Conservation (phyloP, 2,888 invertebrate species). For the Panzeria rudis region DNA sequence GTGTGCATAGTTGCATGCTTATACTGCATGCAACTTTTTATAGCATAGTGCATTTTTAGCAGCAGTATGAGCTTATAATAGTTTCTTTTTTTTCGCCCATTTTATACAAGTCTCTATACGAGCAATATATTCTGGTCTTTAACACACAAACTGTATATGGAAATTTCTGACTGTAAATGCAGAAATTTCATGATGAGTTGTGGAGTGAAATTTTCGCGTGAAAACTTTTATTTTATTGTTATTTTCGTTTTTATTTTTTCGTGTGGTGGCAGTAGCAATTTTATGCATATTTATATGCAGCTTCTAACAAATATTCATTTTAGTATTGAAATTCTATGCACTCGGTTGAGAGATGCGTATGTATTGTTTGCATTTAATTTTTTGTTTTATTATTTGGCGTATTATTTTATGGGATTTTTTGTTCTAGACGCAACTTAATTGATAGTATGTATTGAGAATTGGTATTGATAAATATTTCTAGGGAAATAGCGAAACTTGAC, state of each 20-base stretch:
- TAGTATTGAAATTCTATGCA: constrained; percentile 35
- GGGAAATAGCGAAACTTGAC: no score
- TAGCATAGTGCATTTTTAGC: constrained; percentile 32
- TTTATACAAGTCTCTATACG: background rate
- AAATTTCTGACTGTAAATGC: background rate
- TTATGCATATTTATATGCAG: constrained; percentile 40
- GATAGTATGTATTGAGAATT: no score
- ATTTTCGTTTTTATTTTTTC: background rate
- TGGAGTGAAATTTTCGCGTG: constrained; percentile 14
- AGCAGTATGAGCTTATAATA: background rate
- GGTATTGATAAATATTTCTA: no score
- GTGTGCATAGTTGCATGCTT: constrained; percentile 6
- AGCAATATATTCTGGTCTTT: constrained; percentile 6
- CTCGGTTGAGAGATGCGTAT: background rate
- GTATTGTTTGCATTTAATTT: background rate
- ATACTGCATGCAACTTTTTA: constrained; percentile 9
- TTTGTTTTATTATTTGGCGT: background rate
- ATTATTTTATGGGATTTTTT: background rate
- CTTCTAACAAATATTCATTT: constrained; percentile 46
- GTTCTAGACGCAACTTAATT: no score
- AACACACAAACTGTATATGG: background rate
- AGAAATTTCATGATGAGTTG: background rate
- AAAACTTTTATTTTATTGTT: background rate
- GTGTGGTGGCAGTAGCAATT: background rate
- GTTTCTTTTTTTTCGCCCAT: background rate